These are phyloP conservation scores for Coregonus clupeaformis DNA, from an alignment of 2,113 vertebrate genomes.

Conservation along the genomic window DNA sequence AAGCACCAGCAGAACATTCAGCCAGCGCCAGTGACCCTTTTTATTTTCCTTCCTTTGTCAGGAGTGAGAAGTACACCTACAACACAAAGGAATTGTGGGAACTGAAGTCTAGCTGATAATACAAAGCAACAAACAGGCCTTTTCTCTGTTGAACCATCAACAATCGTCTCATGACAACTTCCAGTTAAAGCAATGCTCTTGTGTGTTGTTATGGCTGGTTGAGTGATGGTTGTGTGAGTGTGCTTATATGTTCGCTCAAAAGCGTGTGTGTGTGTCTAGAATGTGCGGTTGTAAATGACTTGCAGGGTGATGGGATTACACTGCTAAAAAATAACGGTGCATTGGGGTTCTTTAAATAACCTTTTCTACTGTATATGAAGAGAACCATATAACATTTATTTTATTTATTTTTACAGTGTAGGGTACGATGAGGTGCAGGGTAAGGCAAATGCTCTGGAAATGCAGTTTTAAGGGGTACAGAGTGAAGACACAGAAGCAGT, in stretches of 20 bases:
- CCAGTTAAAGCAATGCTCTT: slow-evolving; percentile 31
- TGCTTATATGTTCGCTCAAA: no score
- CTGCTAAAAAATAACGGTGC: no score
- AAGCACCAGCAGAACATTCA: slow-evolving; percentile 30
- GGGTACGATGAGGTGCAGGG: background rate
- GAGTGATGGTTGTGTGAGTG: background rate
- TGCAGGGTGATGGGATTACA: no score
- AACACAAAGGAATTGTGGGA: slow-evolving; percentile 30
- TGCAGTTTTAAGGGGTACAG: no score
- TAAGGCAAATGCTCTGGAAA: no score
- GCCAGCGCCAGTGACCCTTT: slow-evolving; percentile 22
- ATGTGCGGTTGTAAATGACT: background rate
- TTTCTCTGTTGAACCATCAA: slow-evolving; percentile 67
- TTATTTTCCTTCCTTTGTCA: slow-evolving; percentile 16
- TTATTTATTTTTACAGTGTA: background rate
- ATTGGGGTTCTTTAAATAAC: no score
- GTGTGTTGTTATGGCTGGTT: slow-evolving; percentile 12
- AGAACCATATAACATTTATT: no score
- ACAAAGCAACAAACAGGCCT: slow-evolving; percentile 26
- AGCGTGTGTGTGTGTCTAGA: no score
- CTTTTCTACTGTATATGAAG: no score
- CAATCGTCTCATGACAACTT: slow-evolving; percentile 56
- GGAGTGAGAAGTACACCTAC: slow-evolving; percentile 28
- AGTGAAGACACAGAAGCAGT: no score
- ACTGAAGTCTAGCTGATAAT: slow-evolving; percentile 16